Conservation (phyloP, 2,113 vertebrate species). For the Tupaia chinensis region DNA sequence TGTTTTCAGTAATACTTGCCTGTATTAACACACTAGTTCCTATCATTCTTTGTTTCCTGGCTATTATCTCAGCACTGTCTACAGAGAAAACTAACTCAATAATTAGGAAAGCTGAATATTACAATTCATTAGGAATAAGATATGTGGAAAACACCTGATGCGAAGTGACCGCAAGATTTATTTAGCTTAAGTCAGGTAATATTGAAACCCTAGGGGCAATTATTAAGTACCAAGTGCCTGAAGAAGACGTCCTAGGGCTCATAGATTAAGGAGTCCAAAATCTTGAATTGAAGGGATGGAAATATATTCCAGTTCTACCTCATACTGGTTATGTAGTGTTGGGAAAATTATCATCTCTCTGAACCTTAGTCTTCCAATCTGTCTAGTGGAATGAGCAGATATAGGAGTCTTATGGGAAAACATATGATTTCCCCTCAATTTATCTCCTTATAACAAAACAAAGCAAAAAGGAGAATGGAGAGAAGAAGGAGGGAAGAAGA, state of each 20-base stretch:
- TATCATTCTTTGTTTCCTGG: not conserved
- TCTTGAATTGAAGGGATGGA: not conserved
- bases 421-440: not conserved
- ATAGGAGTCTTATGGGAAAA: not conserved
- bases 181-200: not conserved
- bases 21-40: not conserved
- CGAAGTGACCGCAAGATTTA: not conserved
- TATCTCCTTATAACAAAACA: not conserved
- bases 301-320: not conserved
- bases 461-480: not conserved
- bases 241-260: not conserved
- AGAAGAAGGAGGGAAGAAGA: not conserved
- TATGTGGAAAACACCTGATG: not conserved
- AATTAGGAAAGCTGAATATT: not conserved
- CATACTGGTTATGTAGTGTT: not conserved
- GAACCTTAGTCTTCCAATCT: not conserved
- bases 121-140: not conserved
- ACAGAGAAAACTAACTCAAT: not conserved
- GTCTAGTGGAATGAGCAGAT: not conserved
- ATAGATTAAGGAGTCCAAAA: not conserved
- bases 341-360: not conserved
- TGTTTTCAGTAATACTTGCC: not conserved
- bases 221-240: not conserved
- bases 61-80: not conserved
- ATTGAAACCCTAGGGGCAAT: not conserved